A percentile compares a stretch with the other conserved stretches of the same genome.
phyloP scores from a whole-genome alignment of 2,888 invertebrate species.

The Monochamus alternatus region DNA sequence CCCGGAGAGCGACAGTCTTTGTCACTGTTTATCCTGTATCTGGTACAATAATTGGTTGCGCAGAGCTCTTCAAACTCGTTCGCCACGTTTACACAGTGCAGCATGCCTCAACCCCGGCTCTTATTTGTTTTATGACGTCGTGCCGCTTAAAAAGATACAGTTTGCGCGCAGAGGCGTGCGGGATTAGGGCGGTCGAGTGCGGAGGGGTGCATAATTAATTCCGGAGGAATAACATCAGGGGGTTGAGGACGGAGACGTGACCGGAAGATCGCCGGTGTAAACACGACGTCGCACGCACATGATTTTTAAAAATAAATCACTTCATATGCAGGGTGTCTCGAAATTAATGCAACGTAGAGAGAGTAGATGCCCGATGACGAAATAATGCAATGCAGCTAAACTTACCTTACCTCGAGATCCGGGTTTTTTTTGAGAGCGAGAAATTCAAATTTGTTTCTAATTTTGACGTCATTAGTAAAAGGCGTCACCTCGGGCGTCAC shows the following conservation, averaged over 20 bases:
- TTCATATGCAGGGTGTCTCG: too few species aligned
- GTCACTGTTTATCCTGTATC: slow-evolving; percentile 67
- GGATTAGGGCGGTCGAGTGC: background rate
- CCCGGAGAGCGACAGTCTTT: slow-evolving; percentile 56
- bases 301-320: too few species aligned
- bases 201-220: slow-evolving; percentile 8
- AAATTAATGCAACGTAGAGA: too few species aligned
- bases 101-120: slow-evolving; percentile 37
- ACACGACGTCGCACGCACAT: background rate
- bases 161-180: slow-evolving; percentile 40
- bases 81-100: slow-evolving; percentile 60
- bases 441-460: too few species aligned
- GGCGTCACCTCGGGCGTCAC: too few species aligned
- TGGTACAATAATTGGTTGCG: slow-evolving; percentile 68
- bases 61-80: slow-evolving; percentile 65
- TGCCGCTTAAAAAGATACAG: slow-evolving; percentile 47
- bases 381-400: too few species aligned
- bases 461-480: too few species aligned
- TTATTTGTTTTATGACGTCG: slow-evolving; percentile 51
- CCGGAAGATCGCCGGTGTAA: background rate
- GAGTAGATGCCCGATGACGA: too few species aligned
- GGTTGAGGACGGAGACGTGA: background rate
- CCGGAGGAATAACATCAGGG: background rate
- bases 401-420: too few species aligned
- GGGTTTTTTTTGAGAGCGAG: too few species aligned